Conservation (phyloP, 2,113 vertebrate species). For the Myotis yumanensis region DNA sequence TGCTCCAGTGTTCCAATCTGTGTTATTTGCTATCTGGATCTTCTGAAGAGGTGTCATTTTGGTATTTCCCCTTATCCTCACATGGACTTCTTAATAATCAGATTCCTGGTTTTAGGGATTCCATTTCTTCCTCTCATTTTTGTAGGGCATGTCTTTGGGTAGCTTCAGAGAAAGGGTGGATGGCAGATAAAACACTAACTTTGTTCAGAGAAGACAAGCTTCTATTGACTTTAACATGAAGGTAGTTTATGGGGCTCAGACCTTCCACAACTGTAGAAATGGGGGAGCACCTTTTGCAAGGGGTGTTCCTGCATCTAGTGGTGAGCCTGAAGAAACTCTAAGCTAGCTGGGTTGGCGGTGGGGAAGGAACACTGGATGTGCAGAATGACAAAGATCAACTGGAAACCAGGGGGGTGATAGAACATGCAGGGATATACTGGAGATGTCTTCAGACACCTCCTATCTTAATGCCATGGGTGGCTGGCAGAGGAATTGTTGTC, state of each 20-base stretch:
- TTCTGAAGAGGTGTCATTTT: background rate
- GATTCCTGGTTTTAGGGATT: background rate
- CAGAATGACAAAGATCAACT: background rate
- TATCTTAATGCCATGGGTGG: background rate
- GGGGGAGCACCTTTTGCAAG: background rate
- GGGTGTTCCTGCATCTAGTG: background rate
- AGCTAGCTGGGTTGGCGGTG: background rate
- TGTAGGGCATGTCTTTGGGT: background rate
- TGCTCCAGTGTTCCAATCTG: background rate
- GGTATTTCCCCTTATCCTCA: background rate
- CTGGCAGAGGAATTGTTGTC: background rate
- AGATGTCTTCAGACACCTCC: fast-evolving
- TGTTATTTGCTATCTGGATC: background rate
- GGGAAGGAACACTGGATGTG: background rate
- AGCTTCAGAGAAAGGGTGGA: background rate
- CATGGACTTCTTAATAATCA: background rate
- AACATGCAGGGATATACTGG: no score
- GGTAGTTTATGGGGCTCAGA: background rate
- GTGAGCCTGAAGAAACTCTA: background rate
- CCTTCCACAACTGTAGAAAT: background rate
- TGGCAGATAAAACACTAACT: background rate
- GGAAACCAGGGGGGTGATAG: background rate
- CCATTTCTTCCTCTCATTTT: background rate
- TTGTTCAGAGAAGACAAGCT: background rate
- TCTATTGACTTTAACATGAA: background rate